Conservation (phyloP, 2,113 vertebrate species). For the Corythoichthys intestinalis region DNA sequence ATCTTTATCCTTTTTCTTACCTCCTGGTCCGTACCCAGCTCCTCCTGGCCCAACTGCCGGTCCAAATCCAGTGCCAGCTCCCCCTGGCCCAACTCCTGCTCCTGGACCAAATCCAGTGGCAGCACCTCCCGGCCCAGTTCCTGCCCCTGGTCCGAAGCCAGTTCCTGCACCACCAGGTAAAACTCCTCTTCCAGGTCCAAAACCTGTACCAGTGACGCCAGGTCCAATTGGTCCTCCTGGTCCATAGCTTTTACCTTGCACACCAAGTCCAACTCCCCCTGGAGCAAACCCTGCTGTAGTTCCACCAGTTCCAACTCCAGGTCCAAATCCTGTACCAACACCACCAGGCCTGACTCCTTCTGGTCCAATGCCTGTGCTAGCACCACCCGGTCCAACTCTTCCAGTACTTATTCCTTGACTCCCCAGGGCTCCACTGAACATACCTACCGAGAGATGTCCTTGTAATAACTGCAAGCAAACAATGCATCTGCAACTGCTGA, state of each 20-base stretch:
- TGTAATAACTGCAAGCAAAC: background rate
- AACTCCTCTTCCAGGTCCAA: slow-evolving; percentile 28
- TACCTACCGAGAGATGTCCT: slow-evolving; percentile 25
- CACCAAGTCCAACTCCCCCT: slow-evolving; percentile 17
- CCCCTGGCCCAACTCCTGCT: slow-evolving; percentile 25
- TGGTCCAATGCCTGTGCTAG: slow-evolving; percentile 19
- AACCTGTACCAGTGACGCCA: slow-evolving; percentile 28
- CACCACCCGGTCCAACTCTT: slow-evolving; percentile 11
- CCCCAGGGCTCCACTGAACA: slow-evolving; percentile 54
- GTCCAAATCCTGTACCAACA: slow-evolving; percentile 19
- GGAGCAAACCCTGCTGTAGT: slow-evolving; percentile 20
- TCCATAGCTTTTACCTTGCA: slow-evolving; percentile 17
- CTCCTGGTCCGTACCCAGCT: slow-evolving; percentile 36
- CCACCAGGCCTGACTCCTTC: slow-evolving; percentile 27
- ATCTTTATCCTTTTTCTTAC: slow-evolving; percentile 21
- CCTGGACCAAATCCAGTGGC: slow-evolving; percentile 28
- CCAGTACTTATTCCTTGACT: slow-evolving; percentile 18
- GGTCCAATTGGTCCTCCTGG: slow-evolving; percentile 21
- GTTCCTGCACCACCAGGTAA: slow-evolving; percentile 36
- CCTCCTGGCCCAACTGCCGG: slow-evolving; percentile 19
- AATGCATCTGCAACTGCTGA: background rate
- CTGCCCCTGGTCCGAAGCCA: slow-evolving; percentile 33
- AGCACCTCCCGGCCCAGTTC: slow-evolving; percentile 24
- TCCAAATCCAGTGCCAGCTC: slow-evolving; percentile 19
- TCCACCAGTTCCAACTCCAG: slow-evolving; percentile 19